Percentiles rank a stretch among this genome's conserved stretches.
Evolutionary conservation across 2,113 vertebrate genomes (phyloP).

Genomic region (Gallinago paraguaiae): DNA sequence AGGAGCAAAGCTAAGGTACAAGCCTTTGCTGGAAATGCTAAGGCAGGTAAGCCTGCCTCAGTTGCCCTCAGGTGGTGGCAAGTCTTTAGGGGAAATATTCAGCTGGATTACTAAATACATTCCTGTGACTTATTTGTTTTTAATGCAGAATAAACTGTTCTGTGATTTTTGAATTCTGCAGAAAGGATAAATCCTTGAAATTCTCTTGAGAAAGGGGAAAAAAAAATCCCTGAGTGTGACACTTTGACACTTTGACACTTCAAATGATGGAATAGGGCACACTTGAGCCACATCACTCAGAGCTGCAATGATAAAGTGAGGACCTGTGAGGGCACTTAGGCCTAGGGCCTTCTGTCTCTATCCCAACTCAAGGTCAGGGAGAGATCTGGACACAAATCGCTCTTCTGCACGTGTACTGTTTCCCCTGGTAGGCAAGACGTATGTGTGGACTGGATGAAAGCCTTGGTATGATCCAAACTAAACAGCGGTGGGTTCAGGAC

Average conservation of each 20-base stretch:
- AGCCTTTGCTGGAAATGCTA: not conserved
- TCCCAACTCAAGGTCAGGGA: not conserved
- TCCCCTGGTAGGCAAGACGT: fast-evolving
- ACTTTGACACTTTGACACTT: not conserved
- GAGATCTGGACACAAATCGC: fast-evolving
- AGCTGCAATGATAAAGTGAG: not conserved
- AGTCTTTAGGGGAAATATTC: not conserved
- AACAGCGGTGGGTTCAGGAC: fast-evolving
- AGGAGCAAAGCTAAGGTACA: not conserved
- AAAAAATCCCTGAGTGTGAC: not conserved
- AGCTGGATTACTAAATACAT: not conserved
- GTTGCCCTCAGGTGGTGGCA: not conserved
- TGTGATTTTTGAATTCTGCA: not conserved
- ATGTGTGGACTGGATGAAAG: too few relatives aligned
- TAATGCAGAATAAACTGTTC: not conserved
- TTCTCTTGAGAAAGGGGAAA: not conserved
- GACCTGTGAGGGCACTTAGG: not conserved
- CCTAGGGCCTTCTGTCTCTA: not conserved
- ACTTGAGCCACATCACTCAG: fast-evolving
- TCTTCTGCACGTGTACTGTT: fast-evolving
- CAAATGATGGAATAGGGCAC: fast-evolving
- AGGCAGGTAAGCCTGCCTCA: not conserved
- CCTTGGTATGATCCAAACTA: not conserved
- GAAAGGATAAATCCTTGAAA: not conserved
- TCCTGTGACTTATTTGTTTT: not conserved